phyloP scores from a whole-genome alignment of 30 jellyfish, hydroid and myxozoan genomes.

The Rhopilema esculentum region DNA sequence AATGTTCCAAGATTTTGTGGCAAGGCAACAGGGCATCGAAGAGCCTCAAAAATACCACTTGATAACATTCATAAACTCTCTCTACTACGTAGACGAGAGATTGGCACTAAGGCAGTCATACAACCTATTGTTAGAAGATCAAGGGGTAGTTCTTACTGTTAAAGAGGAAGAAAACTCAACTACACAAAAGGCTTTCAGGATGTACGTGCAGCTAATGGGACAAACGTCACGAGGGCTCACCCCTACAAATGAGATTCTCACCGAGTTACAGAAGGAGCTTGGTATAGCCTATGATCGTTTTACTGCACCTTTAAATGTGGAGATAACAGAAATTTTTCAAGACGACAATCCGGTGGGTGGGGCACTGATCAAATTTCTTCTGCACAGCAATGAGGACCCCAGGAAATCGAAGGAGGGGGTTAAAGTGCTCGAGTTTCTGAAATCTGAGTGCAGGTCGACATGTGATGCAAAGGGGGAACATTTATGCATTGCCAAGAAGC shows the following conservation, averaged over 20 bases:
- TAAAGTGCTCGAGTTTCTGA: not conserved
- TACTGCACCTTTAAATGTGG: not conserved
- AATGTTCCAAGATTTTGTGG: not conserved
- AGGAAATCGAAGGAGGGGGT: not conserved
- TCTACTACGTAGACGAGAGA: slow-evolving; percentile 1
- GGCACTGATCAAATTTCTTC: not conserved
- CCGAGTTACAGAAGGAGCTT: not conserved
- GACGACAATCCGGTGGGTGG: not conserved
- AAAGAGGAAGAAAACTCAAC: not conserved
- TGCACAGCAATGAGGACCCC: slow-evolving; percentile 10
- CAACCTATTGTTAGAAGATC: not conserved
- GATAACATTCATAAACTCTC: slow-evolving; percentile 1
- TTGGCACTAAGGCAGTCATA: not conserved
- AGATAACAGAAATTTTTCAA: slow-evolving; percentile 4
- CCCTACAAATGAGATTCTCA: not conserved
- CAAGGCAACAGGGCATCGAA: not conserved
- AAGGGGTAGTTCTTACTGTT: not conserved
- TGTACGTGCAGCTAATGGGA: not conserved
- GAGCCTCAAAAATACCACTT: not conserved
- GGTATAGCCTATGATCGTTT: not conserved
- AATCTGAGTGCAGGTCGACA: not conserved
- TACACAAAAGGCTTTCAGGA: not conserved
- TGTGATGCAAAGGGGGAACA: not conserved
- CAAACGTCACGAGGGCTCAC: not conserved
- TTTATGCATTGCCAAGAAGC: not conserved